These are phyloP conservation scores for Indicator indicator DNA, from an alignment of 2,113 vertebrate genomes.

Conservation along the genomic window DNA sequence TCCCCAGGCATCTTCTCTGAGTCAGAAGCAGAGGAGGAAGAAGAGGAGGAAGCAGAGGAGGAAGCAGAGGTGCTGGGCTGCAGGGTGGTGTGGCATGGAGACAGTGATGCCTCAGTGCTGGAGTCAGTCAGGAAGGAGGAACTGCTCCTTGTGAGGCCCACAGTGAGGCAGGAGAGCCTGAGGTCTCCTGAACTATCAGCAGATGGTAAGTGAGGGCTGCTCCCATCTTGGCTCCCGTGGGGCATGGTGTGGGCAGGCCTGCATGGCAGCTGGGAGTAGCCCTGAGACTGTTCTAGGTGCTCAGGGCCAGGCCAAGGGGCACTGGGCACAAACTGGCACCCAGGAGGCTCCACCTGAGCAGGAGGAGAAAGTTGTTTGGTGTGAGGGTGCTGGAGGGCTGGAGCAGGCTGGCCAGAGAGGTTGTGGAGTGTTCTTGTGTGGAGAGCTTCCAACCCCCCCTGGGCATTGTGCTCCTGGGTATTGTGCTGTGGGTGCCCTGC, in stretches of 20 bases:
- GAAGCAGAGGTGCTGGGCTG: background rate
- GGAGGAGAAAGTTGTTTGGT: too few species aligned
- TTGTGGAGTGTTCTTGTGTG: too few species aligned
- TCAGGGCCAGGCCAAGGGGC: too few species aligned
- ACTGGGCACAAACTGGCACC: too few species aligned
- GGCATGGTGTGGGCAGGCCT: background rate
- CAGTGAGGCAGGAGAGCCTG: background rate
- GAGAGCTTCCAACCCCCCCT: too few species aligned
- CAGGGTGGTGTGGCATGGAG: background rate
- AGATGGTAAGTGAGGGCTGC: background rate
- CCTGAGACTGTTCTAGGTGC: too few species aligned
- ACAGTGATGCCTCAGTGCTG: background rate
- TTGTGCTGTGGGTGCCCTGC: too few species aligned
- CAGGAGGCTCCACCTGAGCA: too few species aligned
- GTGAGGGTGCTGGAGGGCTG: too few species aligned
- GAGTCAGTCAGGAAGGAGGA: background rate
- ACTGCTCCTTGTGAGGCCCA: background rate
- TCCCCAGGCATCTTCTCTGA: conserved; percentile 25
- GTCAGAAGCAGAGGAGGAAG: conserved; percentile 13
- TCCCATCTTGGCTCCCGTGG: background rate
- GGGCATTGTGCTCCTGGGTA: too few species aligned
- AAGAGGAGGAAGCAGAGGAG: too few species aligned
- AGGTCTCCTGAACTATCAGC: background rate
- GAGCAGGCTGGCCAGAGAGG: too few species aligned
- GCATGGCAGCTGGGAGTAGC: background rate